Conservation (phyloP, 2,888 invertebrate species). For the Melipona beecheii region DNA sequence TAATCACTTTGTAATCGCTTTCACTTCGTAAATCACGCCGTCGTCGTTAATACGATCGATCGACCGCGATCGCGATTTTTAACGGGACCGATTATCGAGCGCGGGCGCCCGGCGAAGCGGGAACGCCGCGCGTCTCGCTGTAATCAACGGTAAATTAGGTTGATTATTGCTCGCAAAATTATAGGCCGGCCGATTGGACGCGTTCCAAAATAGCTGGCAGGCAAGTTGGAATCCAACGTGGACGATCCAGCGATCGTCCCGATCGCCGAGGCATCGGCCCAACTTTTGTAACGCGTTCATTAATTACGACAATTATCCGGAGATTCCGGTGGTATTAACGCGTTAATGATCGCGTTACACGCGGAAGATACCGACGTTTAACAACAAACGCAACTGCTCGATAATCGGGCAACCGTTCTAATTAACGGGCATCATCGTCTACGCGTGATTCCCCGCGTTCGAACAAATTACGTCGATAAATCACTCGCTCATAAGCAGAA, state of each 20-base stretch:
- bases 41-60: background rate
- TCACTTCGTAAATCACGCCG: background rate
- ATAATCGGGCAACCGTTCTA: slow-evolving; percentile 19
- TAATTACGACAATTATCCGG: slow-evolving; percentile 30
- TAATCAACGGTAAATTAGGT: slow-evolving; percentile 30
- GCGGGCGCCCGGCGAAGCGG: background rate
- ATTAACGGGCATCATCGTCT: background rate
- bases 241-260: slow-evolving; percentile 37
- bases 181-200: slow-evolving; percentile 44
- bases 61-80: background rate
- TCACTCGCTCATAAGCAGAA: background rate
- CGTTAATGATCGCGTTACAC: slow-evolving; percentile 1
- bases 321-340: slow-evolving; percentile 9
- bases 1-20: background rate
- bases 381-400: slow-evolving; percentile 4
- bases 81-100: background rate
- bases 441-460: background rate
- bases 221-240: slow-evolving; percentile 25
- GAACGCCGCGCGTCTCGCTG: slow-evolving; percentile 7
- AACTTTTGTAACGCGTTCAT: slow-evolving; percentile 36
- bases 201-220: slow-evolving; percentile 49
- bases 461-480: background rate
- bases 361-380: slow-evolving; percentile 22
- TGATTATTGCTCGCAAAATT: slow-evolving; percentile 55
- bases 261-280: background rate